These are phyloP conservation scores for Hydropsyche betteni DNA, from an alignment of 2,888 invertebrate genomes.

Conservation along the genomic window DNA sequence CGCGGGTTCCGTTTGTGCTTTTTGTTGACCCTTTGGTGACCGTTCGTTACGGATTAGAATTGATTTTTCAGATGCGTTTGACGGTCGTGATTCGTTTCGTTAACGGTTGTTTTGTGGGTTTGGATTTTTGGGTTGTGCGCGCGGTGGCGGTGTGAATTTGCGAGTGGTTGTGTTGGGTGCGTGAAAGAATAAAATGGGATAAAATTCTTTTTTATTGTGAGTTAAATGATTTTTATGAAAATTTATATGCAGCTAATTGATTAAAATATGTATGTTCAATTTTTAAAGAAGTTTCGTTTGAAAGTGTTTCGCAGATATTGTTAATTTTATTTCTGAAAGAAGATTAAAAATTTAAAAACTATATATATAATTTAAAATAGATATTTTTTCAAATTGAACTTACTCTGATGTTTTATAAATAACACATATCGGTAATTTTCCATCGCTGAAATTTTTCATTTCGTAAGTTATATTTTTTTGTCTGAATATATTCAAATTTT, in stretches of 20 bases:
- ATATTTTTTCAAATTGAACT: background rate
- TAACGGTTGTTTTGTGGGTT: background rate
- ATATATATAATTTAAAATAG: background rate
- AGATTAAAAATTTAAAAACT: background rate
- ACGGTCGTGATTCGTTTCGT: background rate
- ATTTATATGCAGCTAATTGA: background rate
- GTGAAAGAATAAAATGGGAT: too few species aligned
- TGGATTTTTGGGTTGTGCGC: background rate
- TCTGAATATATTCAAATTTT: conserved; percentile 29
- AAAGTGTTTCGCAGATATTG: background rate
- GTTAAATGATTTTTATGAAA: background rate
- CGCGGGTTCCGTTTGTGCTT: background rate
- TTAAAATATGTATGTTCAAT: background rate
- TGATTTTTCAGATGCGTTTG: background rate
- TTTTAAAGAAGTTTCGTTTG: background rate
- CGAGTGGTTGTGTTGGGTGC: too few species aligned
- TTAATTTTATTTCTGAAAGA: background rate
- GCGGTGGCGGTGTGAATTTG: too few species aligned
- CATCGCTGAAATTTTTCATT: conserved; percentile 41
- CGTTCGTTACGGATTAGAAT: background rate
- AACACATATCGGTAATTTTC: conserved; percentile 40
- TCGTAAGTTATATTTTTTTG: conserved; percentile 20
- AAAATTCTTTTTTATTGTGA: background rate
- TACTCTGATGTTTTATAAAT: background rate
- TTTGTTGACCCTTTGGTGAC: background rate